Evolutionary conservation across 2,888 invertebrate species (phyloP).

Genomic region (Chirona hameri): DNA sequence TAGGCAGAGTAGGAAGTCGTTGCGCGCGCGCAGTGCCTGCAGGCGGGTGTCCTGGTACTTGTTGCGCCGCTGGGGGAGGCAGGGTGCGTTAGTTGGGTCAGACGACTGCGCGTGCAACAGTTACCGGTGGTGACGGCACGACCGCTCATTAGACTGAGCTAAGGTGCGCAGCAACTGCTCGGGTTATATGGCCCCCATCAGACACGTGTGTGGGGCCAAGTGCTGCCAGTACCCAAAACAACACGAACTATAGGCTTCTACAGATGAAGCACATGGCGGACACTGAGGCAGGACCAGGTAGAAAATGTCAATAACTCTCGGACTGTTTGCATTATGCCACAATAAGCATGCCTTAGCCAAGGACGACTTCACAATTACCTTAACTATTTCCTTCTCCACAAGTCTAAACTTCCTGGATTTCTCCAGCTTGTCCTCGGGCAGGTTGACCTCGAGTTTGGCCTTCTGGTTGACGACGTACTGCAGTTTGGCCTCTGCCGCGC

Average conservation of each 20-base stretch:
- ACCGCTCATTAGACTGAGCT: too few relatives aligned
- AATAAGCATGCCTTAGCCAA: background rate
- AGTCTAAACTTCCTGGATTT: constrained; percentile 78
- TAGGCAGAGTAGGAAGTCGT: constrained; percentile 88
- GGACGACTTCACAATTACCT: constrained; percentile 56
- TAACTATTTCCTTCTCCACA: constrained; percentile 85
- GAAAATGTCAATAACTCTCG: too few relatives aligned
- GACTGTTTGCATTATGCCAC: background rate
- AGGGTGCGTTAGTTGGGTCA: background rate
- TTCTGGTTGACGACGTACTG: constrained; percentile 66
- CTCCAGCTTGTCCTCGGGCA: constrained; percentile 65
- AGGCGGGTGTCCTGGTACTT: constrained; percentile 84
- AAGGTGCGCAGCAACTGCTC: too few relatives aligned
- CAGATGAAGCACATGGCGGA: too few relatives aligned
- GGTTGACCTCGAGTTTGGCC: constrained; percentile 60
- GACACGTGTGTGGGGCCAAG: too few relatives aligned
- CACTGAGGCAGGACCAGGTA: too few relatives aligned
- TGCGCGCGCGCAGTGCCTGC: constrained; percentile 86
- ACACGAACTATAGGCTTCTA: too few relatives aligned
- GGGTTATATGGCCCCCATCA: too few relatives aligned
- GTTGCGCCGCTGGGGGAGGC: constrained; percentile 66
- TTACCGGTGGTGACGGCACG: too few relatives aligned
- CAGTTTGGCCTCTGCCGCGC: constrained; percentile 81
- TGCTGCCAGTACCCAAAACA: too few relatives aligned
- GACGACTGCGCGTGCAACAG: too few relatives aligned